These are phyloP conservation scores for Nezara viridula DNA, from an alignment of 2,888 invertebrate genomes.

Conservation along the genomic window DNA sequence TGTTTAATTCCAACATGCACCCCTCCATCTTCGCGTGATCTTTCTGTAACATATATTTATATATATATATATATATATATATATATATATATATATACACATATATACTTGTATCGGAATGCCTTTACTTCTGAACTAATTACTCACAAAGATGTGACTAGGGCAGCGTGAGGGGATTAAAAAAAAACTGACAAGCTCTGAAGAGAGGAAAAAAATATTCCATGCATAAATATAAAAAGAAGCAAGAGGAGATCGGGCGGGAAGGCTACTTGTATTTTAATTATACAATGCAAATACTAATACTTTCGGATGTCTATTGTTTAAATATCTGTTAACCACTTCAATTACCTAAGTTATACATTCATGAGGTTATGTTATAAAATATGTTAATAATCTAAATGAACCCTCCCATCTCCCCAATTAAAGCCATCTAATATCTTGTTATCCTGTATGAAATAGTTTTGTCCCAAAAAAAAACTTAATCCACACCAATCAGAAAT, in stretches of 20 bases:
- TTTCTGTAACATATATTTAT: too few relatives aligned
- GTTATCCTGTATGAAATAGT: too few relatives aligned
- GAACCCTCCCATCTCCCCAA: too few relatives aligned
- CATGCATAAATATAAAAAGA: constrained; percentile 62
- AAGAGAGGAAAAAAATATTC: constrained; percentile 62
- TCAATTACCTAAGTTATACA: background rate
- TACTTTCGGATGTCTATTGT: constrained; percentile 1
- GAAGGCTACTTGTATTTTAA: constrained; percentile 61
- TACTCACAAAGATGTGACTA: background rate
- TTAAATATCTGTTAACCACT: constrained; percentile 40
- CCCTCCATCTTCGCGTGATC: too few relatives aligned
- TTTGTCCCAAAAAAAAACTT: too few relatives aligned
- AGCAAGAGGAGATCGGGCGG: background rate
- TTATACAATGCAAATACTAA: constrained; percentile 64
- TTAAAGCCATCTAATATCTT: too few relatives aligned
- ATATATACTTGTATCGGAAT: background rate
- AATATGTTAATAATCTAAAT: background rate
- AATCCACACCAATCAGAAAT: too few relatives aligned
- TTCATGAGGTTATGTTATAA: background rate
- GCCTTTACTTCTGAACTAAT: background rate
- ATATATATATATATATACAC: too few relatives aligned
- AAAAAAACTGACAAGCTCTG: background rate
- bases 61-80: too few relatives aligned
- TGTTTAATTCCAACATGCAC: too few relatives aligned
- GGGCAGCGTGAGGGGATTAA: background rate